These are phyloP conservation scores for Nebria ingens DNA, from an alignment of 1,140 invertebrate species.

Conservation along the genomic window DNA sequence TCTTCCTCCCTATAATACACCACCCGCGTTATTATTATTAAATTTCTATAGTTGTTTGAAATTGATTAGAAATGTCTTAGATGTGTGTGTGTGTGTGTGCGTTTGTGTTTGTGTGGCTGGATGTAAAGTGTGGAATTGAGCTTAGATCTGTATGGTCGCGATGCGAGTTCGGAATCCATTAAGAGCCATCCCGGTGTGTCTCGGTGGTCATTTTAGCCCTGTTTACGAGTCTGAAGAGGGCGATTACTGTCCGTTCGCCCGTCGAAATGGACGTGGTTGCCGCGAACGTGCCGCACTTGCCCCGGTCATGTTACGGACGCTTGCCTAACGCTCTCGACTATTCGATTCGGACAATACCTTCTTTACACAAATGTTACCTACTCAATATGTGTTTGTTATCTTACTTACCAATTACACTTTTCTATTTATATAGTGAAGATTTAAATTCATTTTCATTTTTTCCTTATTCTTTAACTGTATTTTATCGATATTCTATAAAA, in stretches of 20 bases:
- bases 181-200: constrained; percentile 25
- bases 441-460: too few relatives aligned
- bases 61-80: not conserved
- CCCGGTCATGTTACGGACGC: constrained; percentile 13
- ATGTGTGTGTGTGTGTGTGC: too few relatives aligned
- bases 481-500: too few relatives aligned
- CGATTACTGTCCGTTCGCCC: constrained; percentile 33
- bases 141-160: constrained; percentile 8
- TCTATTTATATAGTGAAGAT: too few relatives aligned
- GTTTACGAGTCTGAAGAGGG: constrained; percentile 35
- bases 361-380: too few relatives aligned
- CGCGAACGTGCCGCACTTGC: constrained; percentile 21
- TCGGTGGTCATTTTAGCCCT: constrained; percentile 31
- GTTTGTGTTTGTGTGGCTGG: too few relatives aligned
- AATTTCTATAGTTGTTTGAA: constrained; percentile 2
- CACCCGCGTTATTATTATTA: constrained; percentile 2
- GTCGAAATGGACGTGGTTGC: constrained; percentile 28
- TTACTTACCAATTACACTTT: too few relatives aligned
- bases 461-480: too few relatives aligned
- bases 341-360: too few relatives aligned
- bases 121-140: too few relatives aligned
- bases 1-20: too few relatives aligned
- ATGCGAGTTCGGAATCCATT: constrained; percentile 26
- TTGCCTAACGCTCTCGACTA: constrained; percentile 18
- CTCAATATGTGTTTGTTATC: too few relatives aligned